These are phyloP conservation scores for Marisa cornuarietis DNA, from an alignment of 1,140 invertebrate genomes.

Conservation along the genomic window DNA sequence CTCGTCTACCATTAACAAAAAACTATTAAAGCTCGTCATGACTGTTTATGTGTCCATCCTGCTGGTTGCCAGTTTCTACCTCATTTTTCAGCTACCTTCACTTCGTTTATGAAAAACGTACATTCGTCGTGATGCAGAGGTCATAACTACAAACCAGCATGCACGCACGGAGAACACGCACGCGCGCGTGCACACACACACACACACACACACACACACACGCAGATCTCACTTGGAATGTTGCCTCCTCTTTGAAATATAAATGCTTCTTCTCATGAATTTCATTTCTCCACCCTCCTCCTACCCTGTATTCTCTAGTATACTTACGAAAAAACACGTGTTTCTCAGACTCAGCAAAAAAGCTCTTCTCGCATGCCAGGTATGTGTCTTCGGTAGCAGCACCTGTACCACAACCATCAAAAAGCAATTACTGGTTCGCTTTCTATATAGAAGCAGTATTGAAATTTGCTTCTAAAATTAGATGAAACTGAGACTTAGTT, in stretches of 20 bases:
- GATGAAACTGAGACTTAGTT: no score
- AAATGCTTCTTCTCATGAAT: neutral
- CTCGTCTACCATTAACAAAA: no score
- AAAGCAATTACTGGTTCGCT: no score
- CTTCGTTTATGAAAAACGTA: no score
- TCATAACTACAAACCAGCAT: neutral
- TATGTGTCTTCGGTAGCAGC: conserved; percentile 22
- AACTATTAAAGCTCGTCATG: no score
- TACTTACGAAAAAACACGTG: conserved; percentile 22
- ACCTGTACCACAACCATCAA: neutral
- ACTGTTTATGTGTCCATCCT: no score
- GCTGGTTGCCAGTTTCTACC: no score
- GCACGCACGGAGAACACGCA: neutral
- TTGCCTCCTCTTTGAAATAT: neutral
- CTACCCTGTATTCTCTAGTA: neutral
- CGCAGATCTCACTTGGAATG: neutral
- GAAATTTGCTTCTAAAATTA: no score
- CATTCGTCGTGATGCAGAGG: no score
- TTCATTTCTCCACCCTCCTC: no score
- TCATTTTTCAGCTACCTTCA: no score
- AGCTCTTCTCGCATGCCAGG: conserved; percentile 9
- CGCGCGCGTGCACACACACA: neutral
- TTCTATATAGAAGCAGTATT: no score
- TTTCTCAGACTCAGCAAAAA: conserved; percentile 12
- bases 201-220: conserved; percentile 1